These are phyloP conservation scores for Hypomecis punctinalis DNA, from an alignment of 2,888 invertebrate species.

Conservation along the genomic window DNA sequence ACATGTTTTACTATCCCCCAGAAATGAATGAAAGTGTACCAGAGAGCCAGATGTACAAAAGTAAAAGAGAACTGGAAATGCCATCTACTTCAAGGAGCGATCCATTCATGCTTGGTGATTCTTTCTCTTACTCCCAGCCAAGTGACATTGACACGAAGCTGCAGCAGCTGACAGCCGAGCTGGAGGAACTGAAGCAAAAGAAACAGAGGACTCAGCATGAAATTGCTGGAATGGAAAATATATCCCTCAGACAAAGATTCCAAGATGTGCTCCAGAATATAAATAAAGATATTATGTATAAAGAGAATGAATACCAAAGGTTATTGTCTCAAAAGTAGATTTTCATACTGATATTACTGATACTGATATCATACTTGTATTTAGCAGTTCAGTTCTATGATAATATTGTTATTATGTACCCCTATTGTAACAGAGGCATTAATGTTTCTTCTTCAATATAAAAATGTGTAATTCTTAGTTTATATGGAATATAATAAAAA, in stretches of 20 bases:
- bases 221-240: conserved; percentile 93
- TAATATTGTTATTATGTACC: not conserved
- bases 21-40: conserved; percentile 52
- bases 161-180: conserved; percentile 89
- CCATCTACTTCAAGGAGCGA: conserved; percentile 39
- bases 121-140: conserved; percentile 21
- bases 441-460: no score
- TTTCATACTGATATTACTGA: not conserved
- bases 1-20: conserved; percentile 63
- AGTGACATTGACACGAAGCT: conserved; percentile 76
- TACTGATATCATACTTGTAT: no score
- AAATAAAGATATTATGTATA: conserved; percentile 91
- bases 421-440: no score
- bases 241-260: conserved; percentile 92
- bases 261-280: conserved; percentile 92
- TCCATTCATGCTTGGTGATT: conserved; percentile 21
- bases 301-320: conserved; percentile 88
- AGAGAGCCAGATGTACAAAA: conserved; percentile 43
- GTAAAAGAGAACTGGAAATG: conserved; percentile 48
- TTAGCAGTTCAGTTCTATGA: no score
- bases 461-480: no score
- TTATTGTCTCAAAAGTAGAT: conserved; percentile 54
- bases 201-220: conserved; percentile 93
- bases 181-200: conserved; percentile 90
- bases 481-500: no score